Evolutionary conservation across 2,888 invertebrate species (phyloP), one percentile per base, ranked within the genome.

Genomic region (Tipula vernalis): DNA sequence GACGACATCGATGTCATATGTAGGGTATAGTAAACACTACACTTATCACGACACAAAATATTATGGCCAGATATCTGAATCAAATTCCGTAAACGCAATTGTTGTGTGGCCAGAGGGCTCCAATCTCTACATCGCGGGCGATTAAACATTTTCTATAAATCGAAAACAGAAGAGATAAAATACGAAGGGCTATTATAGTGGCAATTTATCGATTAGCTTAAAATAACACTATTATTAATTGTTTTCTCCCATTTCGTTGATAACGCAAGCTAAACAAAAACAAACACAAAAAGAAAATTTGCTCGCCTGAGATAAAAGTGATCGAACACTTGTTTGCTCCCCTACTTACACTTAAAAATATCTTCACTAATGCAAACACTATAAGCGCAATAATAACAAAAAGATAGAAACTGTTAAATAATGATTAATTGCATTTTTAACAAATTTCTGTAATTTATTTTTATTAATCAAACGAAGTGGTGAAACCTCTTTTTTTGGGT

Each of bases 41-140:
- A 93, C 57, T 88, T 88, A 57, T 88, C 57, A 85, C 88, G 87
- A 39, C 89, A 51, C 83, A 90, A 89, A 87, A 94, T 91, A 91
- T 95, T 95, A 89, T 94, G 93, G 87, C 94, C 94, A 88, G 94
- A 92, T 88, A 97, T 94, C 93, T 96, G 96, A 89, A 95, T 94
- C 87, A 97, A 92, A 91, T 95, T 96, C 88, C 97, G 93, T 85
- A 97, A 92, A 87, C 97, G 94, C 88, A 96, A 93, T 93, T 98
- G 98, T 91, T 97, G 97, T 18, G 97, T 96, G 85, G 95, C 94
- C 88, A 97, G 92, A 86, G 97, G 96, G 88, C 95, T 93, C 96
- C 96, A 96, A 91, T 95, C 94, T 90, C 95, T 94, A 91, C 95
- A 95, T 89, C 96, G 93, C 86, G 95, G 95, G 89, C 94, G 92